Evolutionary conservation across 30 jellyfish, hydroid and myxozoan genomes (phyloP), one percentile per base, ranked within the genome.

Genomic region (Haliclystus octoradiatus): DNA sequence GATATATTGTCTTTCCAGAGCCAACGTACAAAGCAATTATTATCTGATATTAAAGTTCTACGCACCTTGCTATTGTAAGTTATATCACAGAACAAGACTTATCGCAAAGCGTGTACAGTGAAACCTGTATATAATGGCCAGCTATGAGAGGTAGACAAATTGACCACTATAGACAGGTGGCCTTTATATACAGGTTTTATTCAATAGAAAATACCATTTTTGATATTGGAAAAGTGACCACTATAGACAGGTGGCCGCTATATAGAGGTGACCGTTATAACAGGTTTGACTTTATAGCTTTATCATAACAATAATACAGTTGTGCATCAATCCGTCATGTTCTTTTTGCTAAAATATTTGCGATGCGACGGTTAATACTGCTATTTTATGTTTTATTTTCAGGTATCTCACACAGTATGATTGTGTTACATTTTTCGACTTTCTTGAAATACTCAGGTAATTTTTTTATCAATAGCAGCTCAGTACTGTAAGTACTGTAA

Each of bases 391-490:
- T 2, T 46, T 40, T 30, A n/a, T 72, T 31, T 23, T 32, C 33
- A 80, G 93, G 32, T 77, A 89, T 72, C 71, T 89, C 31, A 89
- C 98, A 1, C 98, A 89, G 62, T 89, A 89, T 73, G 98, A 89
- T 72, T 80, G 95, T 34, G 90, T 89, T 0, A 89, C 98, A 26
- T 82, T 89, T 53, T 89, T 69, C 34, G 84, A 82, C 25, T 89
- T 89, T 49, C 74, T 89, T 46, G 94, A 89, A 52, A 71, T 93
- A 0, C 33, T 89, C 34, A 65, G 95, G 93, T 79, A 70, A 33
- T 61, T 1, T 61, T 30, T 33, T 50, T 23, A 26, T 31, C 19
- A 15, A 33, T 30, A 25, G 26, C 2, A 2, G n/a, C n/a, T n/a
- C n/a, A n/a, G n/a, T n/a, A n/a, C n/a, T n/a, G n/a, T n/a, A n/a